Evolutionary conservation across 92 coral and sea anemone species (phyloP).

Genomic region (Bergia puertoricense): DNA sequence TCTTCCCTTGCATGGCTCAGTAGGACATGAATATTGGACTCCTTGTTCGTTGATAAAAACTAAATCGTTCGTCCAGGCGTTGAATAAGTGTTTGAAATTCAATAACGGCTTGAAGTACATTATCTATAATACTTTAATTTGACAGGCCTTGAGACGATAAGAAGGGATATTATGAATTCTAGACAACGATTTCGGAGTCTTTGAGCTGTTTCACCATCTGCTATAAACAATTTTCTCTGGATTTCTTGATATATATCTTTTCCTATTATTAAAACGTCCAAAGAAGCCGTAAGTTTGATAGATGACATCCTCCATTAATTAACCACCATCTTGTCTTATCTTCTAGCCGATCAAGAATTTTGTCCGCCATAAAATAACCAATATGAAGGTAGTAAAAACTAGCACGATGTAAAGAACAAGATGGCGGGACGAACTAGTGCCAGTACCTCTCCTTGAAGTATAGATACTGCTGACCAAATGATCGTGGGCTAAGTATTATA

Average conservation of each 20-base stretch:
- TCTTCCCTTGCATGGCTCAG: too few species aligned
- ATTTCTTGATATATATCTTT: too few species aligned
- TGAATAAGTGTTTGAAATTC: conserved; percentile 26
- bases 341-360: too few species aligned
- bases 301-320: too few species aligned
- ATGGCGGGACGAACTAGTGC: too few species aligned
- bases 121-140: conserved; percentile 19
- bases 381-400: too few species aligned
- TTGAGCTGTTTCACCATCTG: background rate
- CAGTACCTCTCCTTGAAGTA: background rate
- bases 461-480: conserved; percentile 14
- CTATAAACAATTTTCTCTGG: too few species aligned
- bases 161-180: conserved; percentile 30
- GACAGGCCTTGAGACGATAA: conserved; percentile 20
- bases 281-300: too few species aligned
- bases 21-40: too few species aligned
- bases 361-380: too few species aligned
- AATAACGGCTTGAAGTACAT: conserved; percentile 22
- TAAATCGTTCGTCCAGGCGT: conserved; percentile 35
- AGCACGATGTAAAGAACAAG: too few species aligned
- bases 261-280: background rate
- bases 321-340: too few species aligned
- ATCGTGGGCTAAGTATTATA: conserved; percentile 14
- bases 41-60: background rate
- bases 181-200: conserved; percentile 27